These are phyloP conservation scores for Euplexia lucipara DNA, from an alignment of 2,888 invertebrate species.

Conservation along the genomic window DNA sequence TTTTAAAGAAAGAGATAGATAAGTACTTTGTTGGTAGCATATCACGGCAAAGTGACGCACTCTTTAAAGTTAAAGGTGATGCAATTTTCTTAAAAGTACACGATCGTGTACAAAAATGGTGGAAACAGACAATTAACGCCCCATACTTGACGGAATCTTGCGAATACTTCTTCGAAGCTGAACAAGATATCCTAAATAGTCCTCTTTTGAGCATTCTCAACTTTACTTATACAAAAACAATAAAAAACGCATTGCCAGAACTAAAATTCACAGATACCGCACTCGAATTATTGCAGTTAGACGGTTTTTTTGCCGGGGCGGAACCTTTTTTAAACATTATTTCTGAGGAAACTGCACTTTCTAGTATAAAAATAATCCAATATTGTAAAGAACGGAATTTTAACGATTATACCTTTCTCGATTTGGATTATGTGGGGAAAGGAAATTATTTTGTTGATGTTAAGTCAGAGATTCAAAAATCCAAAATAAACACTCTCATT, in stretches of 20 bases:
- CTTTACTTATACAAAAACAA: constrained; percentile 32
- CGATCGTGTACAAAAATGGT: constrained; percentile 63
- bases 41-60: constrained; percentile 22
- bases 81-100: constrained; percentile 60
- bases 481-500: constrained; percentile 21
- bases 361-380: constrained; percentile 53
- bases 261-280: constrained; percentile 34
- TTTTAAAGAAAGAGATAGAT: constrained; percentile 58
- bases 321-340: constrained; percentile 22
- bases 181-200: constrained; percentile 39
- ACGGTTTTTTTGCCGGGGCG: constrained; percentile 21
- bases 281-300: constrained; percentile 28
- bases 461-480: constrained; percentile 25
- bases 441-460: constrained; percentile 45
- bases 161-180: constrained; percentile 41
- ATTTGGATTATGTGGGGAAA: constrained; percentile 41
- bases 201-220: constrained; percentile 43
- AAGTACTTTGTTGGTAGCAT: constrained; percentile 20
- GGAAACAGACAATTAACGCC: constrained; percentile 42
- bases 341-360: constrained; percentile 43
- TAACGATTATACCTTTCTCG: constrained; percentile 36
- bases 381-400: constrained; percentile 30
- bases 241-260: constrained; percentile 23
- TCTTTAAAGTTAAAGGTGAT: constrained; percentile 46
- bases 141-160: constrained; percentile 54